These are phyloP conservation scores for Thumatha senex DNA, from an alignment of 2,888 invertebrate genomes.

Conservation along the genomic window DNA sequence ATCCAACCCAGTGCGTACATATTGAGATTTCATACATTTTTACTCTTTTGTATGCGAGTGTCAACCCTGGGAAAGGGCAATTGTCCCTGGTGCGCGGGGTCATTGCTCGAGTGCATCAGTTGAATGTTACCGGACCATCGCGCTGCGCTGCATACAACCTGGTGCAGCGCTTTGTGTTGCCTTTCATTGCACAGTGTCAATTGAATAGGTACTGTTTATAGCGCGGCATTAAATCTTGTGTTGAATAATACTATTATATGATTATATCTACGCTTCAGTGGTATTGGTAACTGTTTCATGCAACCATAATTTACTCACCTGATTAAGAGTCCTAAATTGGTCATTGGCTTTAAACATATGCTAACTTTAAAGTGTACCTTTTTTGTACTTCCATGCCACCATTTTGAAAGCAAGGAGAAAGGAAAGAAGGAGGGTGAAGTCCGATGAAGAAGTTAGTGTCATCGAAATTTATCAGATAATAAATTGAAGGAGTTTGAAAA, in stretches of 20 bases:
- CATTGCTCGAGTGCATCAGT: constrained; percentile 29
- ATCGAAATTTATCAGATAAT: too few relatives aligned
- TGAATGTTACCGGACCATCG: constrained; percentile 5
- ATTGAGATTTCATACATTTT: too few relatives aligned
- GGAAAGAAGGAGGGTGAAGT: too few relatives aligned
- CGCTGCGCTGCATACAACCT: neutral
- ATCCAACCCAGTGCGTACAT: too few relatives aligned
- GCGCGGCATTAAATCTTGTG: constrained; percentile 1
- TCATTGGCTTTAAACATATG: too few relatives aligned
- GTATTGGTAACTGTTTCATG: neutral
- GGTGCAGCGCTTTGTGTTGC: constrained; percentile 16
- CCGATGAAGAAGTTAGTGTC: too few relatives aligned
- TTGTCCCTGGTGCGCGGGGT: constrained; percentile 53
- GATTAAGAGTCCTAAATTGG: too few relatives aligned
- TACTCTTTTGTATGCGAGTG: constrained; percentile 7
- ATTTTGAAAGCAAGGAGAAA: too few relatives aligned
- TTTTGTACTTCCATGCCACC: too few relatives aligned
- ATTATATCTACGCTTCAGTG: neutral
- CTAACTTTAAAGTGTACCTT: too few relatives aligned
- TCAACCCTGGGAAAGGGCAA: constrained; percentile 43
- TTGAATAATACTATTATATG: neutral
- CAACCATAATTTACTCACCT: too few relatives aligned
- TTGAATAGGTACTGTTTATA: constrained; percentile 5
- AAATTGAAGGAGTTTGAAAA: too few relatives aligned
- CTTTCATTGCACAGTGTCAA: constrained; percentile 8